Evolutionary conservation across 2,113 vertebrate genomes (phyloP), one percentile per base, ranked within the genome.

Genomic region (Triplophysa rosa): DNA sequence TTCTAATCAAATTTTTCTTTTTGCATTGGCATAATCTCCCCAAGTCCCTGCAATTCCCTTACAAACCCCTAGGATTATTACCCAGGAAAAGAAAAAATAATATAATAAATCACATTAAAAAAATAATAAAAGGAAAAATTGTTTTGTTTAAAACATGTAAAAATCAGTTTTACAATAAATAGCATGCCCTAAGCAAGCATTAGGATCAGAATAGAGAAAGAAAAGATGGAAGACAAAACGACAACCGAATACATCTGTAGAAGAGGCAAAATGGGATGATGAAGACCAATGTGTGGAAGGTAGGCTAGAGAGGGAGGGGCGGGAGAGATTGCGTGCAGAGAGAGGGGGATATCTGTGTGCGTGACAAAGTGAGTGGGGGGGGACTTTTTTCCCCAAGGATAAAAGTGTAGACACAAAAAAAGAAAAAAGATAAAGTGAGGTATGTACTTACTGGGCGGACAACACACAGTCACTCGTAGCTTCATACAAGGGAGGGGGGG

Each of bases 401-500:
- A 83, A 83, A 86, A 79, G 47, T 26, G 47, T 45, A 63, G 78
- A 82, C 81, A 85, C 78, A 87, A 33, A 33, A 33, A 33, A 33
- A 89, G 88, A 52, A 82, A 23, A 59, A 17, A 84, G 86, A 86
- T 86, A 83, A 89, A 84, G 78, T 76, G 84, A 84, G 72, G 82
- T 83, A 83, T 67, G 80, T 82, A 93, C 93, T 92, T 87, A 94
- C 92, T 87, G 69, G 88, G 79, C 82, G 87, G 86, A 24, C 92
- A 93, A 87, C 91, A 92, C 84, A 93, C 92, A 52, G 89, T 90
- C 84, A 94, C 87, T 58, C 90, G 90, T 83, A 93, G 81, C 89
- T 90, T 93, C 91, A 94, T 93, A 84, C 93, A 94, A 71, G 88
- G 92, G 84, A 92, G 88, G 64, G 87, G 87, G 77, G 90, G 89